These are phyloP conservation scores for Argopecten irradians DNA, from an alignment of 1,140 invertebrate genomes.

Conservation along the genomic window DNA sequence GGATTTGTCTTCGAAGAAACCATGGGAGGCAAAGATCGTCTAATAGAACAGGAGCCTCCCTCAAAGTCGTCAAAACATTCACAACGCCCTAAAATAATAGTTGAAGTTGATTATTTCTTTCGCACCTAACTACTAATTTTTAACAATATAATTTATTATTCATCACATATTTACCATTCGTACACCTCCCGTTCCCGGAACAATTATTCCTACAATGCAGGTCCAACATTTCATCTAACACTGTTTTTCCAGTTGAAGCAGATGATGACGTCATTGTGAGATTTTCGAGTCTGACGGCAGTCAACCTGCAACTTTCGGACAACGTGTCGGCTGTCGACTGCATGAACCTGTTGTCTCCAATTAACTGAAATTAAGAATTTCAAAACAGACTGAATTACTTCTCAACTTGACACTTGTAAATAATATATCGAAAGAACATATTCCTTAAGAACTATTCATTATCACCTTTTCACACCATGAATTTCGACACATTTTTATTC, in stretches of 20 bases:
- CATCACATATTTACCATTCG: background rate
- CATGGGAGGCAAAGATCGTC: background rate
- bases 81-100: no score
- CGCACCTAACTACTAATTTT: background rate
- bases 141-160: no score
- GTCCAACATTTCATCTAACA: slow-evolving; percentile 7
- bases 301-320: background rate
- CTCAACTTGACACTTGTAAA: no score
- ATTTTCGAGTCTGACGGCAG: background rate
- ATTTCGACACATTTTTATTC: no score
- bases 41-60: background rate
- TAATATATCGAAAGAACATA: no score
- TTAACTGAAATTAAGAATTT: no score
- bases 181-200: background rate
- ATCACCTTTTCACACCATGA: no score
- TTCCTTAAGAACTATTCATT: no score
- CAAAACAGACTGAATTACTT: no score
- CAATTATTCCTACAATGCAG: background rate
- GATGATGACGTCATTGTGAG: background rate
- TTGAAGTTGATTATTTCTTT: background rate
- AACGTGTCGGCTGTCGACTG: background rate
- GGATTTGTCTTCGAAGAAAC: background rate
- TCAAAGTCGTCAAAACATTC: background rate
- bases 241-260: background rate
- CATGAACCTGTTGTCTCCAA: background rate